These are phyloP conservation scores for Eilema depressum DNA, from an alignment of 2,888 invertebrate genomes.

Conservation along the genomic window DNA sequence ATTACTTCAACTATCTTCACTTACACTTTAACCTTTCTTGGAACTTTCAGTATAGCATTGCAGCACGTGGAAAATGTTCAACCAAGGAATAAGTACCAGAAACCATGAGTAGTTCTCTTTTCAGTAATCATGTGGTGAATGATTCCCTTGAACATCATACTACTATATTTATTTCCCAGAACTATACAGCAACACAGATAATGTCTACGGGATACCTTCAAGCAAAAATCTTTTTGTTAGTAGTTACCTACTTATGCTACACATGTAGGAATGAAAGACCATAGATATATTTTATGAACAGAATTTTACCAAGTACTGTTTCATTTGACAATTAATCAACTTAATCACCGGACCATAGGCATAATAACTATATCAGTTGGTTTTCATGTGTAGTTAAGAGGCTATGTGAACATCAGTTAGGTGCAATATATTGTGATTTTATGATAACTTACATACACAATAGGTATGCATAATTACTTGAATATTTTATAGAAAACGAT, in stretches of 20 bases:
- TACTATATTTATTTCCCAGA: not conserved
- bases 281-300: conserved; percentile 20
- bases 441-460: too few relatives aligned
- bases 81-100: not conserved
- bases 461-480: too few relatives aligned
- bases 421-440: too few relatives aligned
- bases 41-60: conserved; percentile 48
- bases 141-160: not conserved
- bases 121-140: too few relatives aligned
- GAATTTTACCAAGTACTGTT: conserved; percentile 27
- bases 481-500: too few relatives aligned
- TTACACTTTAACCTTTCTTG: conserved; percentile 61
- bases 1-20: conserved; percentile 66
- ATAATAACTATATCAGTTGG: conserved; percentile 41
- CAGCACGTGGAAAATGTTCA: conserved; percentile 22
- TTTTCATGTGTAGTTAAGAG: conserved; percentile 28
- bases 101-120: not conserved
- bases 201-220: too few relatives aligned
- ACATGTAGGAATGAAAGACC: conserved; percentile 13
- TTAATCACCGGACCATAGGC: conserved; percentile 39
- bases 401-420: too few relatives aligned
- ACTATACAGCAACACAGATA: not conserved
- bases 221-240: too few relatives aligned
- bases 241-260: not conserved
- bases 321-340: conserved; percentile 39